These are phyloP conservation scores for Halesus radiatus DNA, from an alignment of 1,140 invertebrate genomes.

Conservation along the genomic window DNA sequence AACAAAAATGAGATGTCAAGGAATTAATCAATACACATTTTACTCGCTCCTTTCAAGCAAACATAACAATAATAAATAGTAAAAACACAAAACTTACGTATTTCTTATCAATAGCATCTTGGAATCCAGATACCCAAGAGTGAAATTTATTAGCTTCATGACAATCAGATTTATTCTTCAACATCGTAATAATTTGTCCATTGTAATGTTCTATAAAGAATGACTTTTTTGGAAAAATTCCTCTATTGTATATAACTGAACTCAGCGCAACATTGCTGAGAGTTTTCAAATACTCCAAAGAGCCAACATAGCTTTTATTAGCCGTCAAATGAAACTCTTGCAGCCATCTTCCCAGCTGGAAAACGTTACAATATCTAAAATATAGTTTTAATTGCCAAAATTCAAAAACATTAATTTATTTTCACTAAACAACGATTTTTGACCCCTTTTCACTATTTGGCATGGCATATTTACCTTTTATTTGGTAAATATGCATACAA, in stretches of 20 bases:
- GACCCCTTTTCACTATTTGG: too few relatives aligned
- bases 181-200: background rate
- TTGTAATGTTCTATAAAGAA: background rate
- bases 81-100: constrained; percentile 4
- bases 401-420: too few relatives aligned
- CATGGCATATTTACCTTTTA: too few relatives aligned
- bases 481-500: too few relatives aligned
- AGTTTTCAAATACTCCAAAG: background rate
- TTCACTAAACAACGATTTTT: too few relatives aligned
- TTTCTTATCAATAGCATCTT: constrained; percentile 5
- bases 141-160: background rate
- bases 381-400: too few relatives aligned
- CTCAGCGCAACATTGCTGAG: background rate
- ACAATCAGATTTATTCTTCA: background rate
- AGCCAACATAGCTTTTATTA: constrained; percentile 1
- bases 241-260: background rate
- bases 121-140: background rate
- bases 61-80: too few relatives aligned
- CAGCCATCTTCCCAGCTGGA: background rate
- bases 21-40: too few relatives aligned
- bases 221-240: background rate
- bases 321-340: background rate
- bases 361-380: background rate
- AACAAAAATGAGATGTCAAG: too few relatives aligned
- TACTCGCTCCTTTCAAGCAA: too few relatives aligned